Conservation (phyloP, 2,113 vertebrate species). For the Clarias gariepinus region DNA sequence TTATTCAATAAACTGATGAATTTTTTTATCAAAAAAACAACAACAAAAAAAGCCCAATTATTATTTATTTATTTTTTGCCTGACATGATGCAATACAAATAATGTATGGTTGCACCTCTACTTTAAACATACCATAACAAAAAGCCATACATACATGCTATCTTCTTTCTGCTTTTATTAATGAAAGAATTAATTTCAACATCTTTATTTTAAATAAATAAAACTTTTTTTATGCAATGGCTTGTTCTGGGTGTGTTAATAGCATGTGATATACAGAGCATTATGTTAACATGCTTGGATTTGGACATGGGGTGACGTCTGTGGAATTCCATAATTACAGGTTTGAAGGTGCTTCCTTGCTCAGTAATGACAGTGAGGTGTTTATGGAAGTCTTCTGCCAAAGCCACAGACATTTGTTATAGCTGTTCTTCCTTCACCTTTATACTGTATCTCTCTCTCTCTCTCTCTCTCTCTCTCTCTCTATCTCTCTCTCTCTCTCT, state of each 20-base stretch:
- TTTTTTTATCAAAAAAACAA: neutral
- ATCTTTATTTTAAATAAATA: neutral
- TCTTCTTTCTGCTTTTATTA: neutral
- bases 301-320: neutral
- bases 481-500: neutral
- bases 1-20: neutral
- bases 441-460: neutral
- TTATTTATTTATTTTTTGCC: neutral
- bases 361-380: neutral
- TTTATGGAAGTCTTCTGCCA: slow-evolving; percentile 4
- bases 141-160: neutral
- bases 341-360: neutral
- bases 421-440: neutral
- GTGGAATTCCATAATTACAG: slow-evolving; percentile 4
- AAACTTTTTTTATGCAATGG: neutral
- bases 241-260: neutral
- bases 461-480: neutral
- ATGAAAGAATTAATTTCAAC: neutral
- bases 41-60: no score
- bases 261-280: neutral
- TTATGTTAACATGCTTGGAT: neutral
- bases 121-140: neutral
- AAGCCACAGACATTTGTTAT: neutral
- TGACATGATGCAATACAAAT: neutral
- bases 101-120: neutral